A percentile compares a stretch with the other conserved stretches of the same genome.
These are phyloP conservation scores for Tyria jacobaeae DNA, from an alignment of 2,888 invertebrate genomes.

Conservation along the genomic window DNA sequence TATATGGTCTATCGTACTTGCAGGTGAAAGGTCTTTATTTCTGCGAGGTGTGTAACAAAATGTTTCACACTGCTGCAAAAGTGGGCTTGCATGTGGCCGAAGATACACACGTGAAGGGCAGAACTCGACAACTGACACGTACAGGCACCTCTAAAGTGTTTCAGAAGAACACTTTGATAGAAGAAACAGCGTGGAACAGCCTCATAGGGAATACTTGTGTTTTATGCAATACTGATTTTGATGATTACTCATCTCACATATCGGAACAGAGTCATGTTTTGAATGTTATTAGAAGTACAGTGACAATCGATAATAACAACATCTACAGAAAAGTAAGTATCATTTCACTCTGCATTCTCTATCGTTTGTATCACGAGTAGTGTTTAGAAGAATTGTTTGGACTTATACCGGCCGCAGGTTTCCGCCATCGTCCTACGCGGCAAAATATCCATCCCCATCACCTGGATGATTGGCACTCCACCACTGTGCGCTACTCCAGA, in stretches of 20 bases:
- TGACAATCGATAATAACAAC: slow-evolving; percentile 1
- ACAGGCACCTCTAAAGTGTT: slow-evolving; percentile 15
- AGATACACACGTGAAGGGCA: slow-evolving; percentile 14
- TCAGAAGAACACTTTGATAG: slow-evolving; percentile 17
- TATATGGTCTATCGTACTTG: neutral
- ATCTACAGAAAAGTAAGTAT: slow-evolving; percentile 32
- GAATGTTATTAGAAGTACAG: slow-evolving; percentile 30
- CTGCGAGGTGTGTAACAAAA: slow-evolving; percentile 35
- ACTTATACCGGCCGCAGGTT: too few relatives aligned
- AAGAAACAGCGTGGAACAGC: slow-evolving; percentile 38
- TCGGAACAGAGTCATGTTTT: slow-evolving; percentile 18
- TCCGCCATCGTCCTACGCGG: too few relatives aligned
- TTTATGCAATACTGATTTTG: slow-evolving; percentile 35
- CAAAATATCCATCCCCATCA: too few relatives aligned
- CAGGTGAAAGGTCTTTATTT: slow-evolving; percentile 33
- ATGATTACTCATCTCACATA: slow-evolving; percentile 23
- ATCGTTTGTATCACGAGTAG: too few relatives aligned
- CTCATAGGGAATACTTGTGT: slow-evolving; percentile 33
- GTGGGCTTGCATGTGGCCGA: slow-evolving; percentile 34
- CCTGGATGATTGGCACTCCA: too few relatives aligned
- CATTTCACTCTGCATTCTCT: too few relatives aligned
- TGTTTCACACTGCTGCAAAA: slow-evolving; percentile 27
- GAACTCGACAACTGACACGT: slow-evolving; percentile 15
- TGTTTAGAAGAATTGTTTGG: too few relatives aligned
- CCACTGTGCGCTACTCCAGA: too few relatives aligned